Evolutionary conservation across 2,888 invertebrate species (phyloP), one percentile per base, ranked within the genome.

Genomic region (Deilephila elpenor): DNA sequence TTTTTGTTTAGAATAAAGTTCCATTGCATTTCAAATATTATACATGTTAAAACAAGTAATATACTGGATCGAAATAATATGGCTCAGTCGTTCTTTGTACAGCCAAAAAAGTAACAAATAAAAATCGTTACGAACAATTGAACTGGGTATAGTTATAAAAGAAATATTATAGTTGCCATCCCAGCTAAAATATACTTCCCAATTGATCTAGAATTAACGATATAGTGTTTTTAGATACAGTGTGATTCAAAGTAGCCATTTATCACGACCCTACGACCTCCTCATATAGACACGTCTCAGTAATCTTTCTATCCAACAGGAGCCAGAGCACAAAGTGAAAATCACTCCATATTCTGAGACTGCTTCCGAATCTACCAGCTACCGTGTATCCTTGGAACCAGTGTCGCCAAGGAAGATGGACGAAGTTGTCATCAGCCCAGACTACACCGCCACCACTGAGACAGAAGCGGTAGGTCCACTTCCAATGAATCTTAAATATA

Each of bases 321-420:
- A 75, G 72, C 84, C 89, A 88, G 92, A 91, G 72, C 87, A 91
- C 77, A 90, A 91, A 80, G 91, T 94, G 77, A 90, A 91, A 78
- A 94, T 94, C 76, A 91, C 92, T 17, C 92, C 93, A 8, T 91
- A 90, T 76, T 86, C 91, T 0, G 93, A 90, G 73, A 85, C 89
- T 0, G 91, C 90, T 3, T 91, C 93, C 0, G 93, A 93, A 78
- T 83, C 91, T 0, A 88, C 82, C 59, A 89, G 86, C 75, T 82
- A 91, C 59, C 90, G 90, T 76, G 80, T 84, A 73, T 87, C 89
- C 0, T 79, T 84, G 17, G 83, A 83, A 34, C 84, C 87, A 3
- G 79, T 81, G 3, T 84, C 86, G 71, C 87, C 90, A 1, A 84
- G 92, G 59, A 84, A 86, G n/a, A 77, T 88, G 32, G 87, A 88